Evolutionary conservation across 2,888 invertebrate species (phyloP), one percentile per base, ranked within the genome.

Genomic region (Athetis lepigone): DNA sequence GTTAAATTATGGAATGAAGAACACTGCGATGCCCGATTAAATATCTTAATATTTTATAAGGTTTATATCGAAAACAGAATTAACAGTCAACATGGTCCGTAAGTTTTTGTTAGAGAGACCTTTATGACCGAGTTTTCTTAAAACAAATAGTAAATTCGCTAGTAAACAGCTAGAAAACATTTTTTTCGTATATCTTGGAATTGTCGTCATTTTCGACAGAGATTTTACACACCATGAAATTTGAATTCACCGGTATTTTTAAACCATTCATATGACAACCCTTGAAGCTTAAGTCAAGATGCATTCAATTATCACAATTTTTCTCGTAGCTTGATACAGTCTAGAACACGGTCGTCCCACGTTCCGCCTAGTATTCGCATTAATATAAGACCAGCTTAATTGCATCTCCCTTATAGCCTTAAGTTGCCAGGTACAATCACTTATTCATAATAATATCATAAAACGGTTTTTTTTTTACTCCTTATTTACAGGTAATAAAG

Each of bases 1-100:
- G 7, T 43, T 36, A 64, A 33, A 2, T 64, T 59, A 65, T 63
- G 76, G 76, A 74, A 76, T 76, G 76, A 33, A 29, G 7, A 45
- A 19, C 7, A 55, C 51, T 42, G 56, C 58, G 65, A 36, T 60
- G 72, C 71, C 71, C 42, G 25, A 59, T 19, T 9, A 36, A 46
- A 58, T 52, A 50, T 42, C n/a, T 8, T 16, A 52, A 46, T 18
- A 25, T 50, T n/a, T n/a, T n/a, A 9, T 8, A 52, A 19, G 25
- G 1, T 13, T 7, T 25, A 16, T 9, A 21, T 33, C 5, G 5
- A 43, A 29, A 18, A 59, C 25, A 61, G 36, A 0, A 56, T 2
- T 57, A 2, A 56, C 29, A 27, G 1, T 67, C 25, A 66, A 65
- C 42, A 3, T 25, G 3, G 6, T 3, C 25, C 6, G 25, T 6